Base-by-base conservation (phyloP, 2,113 vertebrate species). In the Myrmecophaga tridactyla region DNA sequence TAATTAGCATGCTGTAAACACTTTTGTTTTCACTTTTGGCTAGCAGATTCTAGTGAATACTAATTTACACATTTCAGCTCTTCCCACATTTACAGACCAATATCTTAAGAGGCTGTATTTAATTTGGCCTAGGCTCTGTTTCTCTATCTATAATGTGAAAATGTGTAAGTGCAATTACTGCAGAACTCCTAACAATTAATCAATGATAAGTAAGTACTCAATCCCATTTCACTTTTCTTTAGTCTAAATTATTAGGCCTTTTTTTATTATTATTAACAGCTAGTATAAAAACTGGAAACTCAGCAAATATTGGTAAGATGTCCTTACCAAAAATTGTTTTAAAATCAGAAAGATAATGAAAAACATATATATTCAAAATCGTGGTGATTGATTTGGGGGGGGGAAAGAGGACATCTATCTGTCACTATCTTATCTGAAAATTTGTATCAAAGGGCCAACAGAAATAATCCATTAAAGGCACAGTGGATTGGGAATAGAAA, bases 31-130 rank as follows among this genome's bases (percentile, higher is more conserved):
- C 92, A 82, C 76, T 77, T 92, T 90, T 85, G 80, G 85, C 72
- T 94, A 85, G 67, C 36, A 73, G 65, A 87, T 53, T 87, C 39
- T 39, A 76, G 39, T 46, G 90, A 94, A 43, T 70, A 94, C 92
- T 94, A 84, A 96, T 92, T 95, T 95, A 96, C 88, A 94, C 92
- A 94, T 94, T 94, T 87, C 95, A 92, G 77, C 8, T 81, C 87
- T 53, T 73, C 29, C 43, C 58, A 91, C 80, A 83, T 92, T 88
- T 75, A 51, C 86, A 95, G 70, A 93, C 63, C 87, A 89, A 15
- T 75, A 86, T 94, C 92, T 78, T 84, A 82, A 93, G 84, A 80
- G 43, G 43, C 34, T 39, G 41, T 82, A n/a, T 94, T 72, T 86
- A 72, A 75, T 87, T 87, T 86, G 70, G 46, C 72, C 73, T 62